Conservation (phyloP, 2,797 vertebrate species). For the Poecilia wingei region DNA sequence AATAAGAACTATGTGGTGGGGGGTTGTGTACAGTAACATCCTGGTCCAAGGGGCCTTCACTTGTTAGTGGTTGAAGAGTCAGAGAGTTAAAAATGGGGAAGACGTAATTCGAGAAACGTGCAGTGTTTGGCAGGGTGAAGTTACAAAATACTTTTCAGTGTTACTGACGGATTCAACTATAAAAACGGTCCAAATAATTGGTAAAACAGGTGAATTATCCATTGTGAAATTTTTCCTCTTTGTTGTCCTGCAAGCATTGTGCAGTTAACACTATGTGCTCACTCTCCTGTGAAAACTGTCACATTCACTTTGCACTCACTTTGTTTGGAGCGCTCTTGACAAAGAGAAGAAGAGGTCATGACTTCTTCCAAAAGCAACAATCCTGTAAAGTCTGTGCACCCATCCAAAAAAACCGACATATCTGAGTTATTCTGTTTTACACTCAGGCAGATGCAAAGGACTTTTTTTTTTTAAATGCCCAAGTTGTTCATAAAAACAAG, state of each 20-base stretch:
- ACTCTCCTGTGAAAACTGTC: conserved; percentile 41
- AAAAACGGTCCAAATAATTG: conserved; percentile 10
- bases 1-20: conserved; percentile 26
- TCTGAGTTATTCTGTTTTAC: conserved; percentile 25
- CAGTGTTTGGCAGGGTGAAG: neutral
- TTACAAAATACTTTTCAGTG: neutral
- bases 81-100: conserved; percentile 43
- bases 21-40: conserved; percentile 27
- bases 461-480: conserved; percentile 6
- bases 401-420: conserved; percentile 32
- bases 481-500: conserved; percentile 39
- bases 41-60: conserved; percentile 33
- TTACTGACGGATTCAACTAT: neutral
- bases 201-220: neutral
- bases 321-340: conserved; percentile 21
- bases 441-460: conserved; percentile 12
- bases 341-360: conserved; percentile 35
- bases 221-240: neutral
- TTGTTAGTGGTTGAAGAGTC: conserved; percentile 32
- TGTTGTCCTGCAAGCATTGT: neutral
- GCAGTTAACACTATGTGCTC: conserved; percentile 21
- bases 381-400: conserved; percentile 33
- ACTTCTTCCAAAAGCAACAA: conserved; percentile 23
- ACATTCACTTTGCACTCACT: conserved; percentile 42
- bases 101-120: conserved; percentile 24